These are phyloP conservation scores for Clarias pachynema DNA, from an alignment of 2,797 vertebrate genomes.

Conservation along the genomic window DNA sequence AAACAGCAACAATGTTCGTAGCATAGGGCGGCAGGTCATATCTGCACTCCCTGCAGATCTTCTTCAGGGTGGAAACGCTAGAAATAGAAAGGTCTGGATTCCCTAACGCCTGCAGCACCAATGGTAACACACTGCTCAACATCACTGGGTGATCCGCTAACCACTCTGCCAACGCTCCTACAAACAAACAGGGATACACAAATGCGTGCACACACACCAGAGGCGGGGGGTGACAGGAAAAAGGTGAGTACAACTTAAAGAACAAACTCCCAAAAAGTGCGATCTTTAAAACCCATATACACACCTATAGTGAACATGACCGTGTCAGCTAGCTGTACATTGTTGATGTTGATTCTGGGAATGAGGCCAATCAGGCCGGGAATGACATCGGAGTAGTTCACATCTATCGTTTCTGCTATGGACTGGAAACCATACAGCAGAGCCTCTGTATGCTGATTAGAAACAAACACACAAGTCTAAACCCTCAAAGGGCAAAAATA, in stretches of 20 bases:
- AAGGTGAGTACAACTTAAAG: background rate
- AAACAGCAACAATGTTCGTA: conserved; percentile 96
- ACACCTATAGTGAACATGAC: conserved; percentile 99
- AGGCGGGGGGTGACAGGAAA: too few species aligned
- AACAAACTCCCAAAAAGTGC: background rate
- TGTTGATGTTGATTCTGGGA: conserved; percentile 96
- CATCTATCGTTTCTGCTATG: conserved; percentile 96
- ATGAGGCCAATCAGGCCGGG: conserved; percentile 96
- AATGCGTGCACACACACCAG: background rate
- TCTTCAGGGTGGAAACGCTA: conserved; percentile 96
- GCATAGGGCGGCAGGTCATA: conserved; percentile 95
- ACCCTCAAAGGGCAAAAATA: background rate
- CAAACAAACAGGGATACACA: background rate
- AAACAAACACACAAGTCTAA: conserved; percentile 7
- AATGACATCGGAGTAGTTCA: conserved; percentile 97
- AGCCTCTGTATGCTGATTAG: conserved; percentile 88
- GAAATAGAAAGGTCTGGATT: conserved; percentile 97
- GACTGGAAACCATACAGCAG: conserved; percentile 98
- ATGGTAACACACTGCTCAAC: conserved; percentile 94
- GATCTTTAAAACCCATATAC: background rate
- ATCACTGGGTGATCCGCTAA: conserved; percentile 97
- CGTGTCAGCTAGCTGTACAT: conserved; percentile 94
- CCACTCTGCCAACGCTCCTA: conserved; percentile 96
- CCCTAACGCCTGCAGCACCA: conserved; percentile 93
- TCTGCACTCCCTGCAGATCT: conserved; percentile 98